Conservation (phyloP, 2,113 vertebrate genomes). For the Probosciger aterrimus region DNA sequence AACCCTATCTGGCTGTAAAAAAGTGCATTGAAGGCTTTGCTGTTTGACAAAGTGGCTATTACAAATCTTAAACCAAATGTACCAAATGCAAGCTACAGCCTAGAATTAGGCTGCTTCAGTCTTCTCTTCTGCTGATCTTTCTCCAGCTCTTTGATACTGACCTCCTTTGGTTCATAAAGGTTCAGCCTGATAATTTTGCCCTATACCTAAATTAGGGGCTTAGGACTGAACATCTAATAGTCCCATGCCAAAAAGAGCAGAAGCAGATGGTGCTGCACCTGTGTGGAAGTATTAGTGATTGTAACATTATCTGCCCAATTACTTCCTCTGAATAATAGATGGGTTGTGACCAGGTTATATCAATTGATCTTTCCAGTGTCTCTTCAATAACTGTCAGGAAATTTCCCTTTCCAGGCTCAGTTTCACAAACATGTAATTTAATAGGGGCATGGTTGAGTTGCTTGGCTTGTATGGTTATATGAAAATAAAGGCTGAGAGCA, state of each 20-base stretch:
- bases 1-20: not conserved
- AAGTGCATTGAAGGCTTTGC: not conserved
- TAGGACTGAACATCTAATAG: not conserved
- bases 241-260: not conserved
- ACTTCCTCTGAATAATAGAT: conserved; percentile 25
- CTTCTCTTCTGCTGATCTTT: not conserved
- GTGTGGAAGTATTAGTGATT: not conserved
- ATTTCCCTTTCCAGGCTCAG: conserved; percentile 38
- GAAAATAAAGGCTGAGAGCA: not conserved
- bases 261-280: conserved; percentile 40
- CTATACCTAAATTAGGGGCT: not conserved
- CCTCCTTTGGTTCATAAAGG: not conserved
- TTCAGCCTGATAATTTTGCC: not conserved
- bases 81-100: not conserved
- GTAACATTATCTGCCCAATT: conserved; percentile 44
- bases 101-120: not conserved
- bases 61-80: not conserved
- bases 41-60: not conserved
- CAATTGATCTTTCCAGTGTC: conserved; percentile 44
- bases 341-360: conserved; percentile 48
- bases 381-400: not conserved
- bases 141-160: not conserved
- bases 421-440: not conserved
- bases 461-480: not conserved
- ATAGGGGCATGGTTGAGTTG: not conserved